These are phyloP conservation scores for Erythrocercus mccallii DNA, from an alignment of 2,113 vertebrate genomes.

Conservation along the genomic window DNA sequence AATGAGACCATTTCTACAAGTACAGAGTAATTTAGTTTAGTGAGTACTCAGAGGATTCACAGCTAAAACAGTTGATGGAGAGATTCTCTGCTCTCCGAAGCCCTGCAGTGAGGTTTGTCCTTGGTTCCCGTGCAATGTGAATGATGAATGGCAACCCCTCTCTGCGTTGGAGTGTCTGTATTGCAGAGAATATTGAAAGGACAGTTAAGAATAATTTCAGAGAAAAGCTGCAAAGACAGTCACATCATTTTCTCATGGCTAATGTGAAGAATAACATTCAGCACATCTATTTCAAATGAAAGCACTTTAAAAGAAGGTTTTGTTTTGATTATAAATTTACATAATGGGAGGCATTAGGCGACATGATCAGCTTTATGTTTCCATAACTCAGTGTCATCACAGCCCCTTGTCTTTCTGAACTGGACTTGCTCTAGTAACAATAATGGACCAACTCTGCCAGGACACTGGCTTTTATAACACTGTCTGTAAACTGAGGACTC, in stretches of 20 bases:
- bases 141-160: not conserved
- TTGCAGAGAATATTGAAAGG: not conserved
- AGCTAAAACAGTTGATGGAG: not conserved
- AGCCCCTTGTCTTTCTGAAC: not conserved
- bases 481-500: not conserved
- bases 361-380: not conserved
- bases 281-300: not conserved
- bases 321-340: not conserved
- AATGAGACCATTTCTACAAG: not conserved
- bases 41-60: rapidly evolving
- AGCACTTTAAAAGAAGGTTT: not conserved
- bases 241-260: not conserved
- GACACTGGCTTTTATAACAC: not conserved
- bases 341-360: not conserved
- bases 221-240: not conserved
- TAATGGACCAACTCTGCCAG: not conserved
- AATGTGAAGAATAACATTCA: not conserved
- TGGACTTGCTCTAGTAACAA: not conserved
- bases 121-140: rapidly evolving
- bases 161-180: not conserved
- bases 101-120: not conserved
- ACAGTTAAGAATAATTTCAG: not conserved
- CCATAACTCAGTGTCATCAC: not conserved
- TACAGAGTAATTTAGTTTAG: not conserved
- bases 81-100: not conserved